These are phyloP conservation scores for Cervus canadensis DNA, from an alignment of 2,113 vertebrate genomes.

Conservation along the genomic window DNA sequence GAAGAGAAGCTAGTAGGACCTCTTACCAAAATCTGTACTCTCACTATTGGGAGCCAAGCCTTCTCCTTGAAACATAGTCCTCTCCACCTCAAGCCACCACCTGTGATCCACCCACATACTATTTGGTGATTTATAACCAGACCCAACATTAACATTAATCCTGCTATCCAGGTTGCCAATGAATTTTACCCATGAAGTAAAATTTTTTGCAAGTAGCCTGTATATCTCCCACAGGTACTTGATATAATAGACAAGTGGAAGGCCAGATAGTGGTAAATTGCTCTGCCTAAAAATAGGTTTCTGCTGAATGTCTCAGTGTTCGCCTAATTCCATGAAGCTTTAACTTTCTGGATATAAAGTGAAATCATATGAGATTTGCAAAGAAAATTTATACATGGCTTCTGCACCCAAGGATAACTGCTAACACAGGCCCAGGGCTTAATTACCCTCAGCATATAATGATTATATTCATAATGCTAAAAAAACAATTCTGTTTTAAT, in stretches of 20 bases:
- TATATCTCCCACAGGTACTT: not conserved
- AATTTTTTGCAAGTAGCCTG: not conserved
- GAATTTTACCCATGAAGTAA: not conserved
- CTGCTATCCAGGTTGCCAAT: not conserved
- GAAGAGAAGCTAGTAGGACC: not conserved
- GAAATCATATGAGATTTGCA: not conserved
- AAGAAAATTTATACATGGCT: slow-evolving; percentile 4
- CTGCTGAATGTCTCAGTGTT: not conserved
- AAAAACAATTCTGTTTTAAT: not conserved
- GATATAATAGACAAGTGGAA: not conserved
- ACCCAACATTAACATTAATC: not conserved
- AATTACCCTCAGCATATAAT: not conserved
- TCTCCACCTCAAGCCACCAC: not conserved
- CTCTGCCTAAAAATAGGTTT: not conserved
- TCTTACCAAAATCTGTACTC: not conserved
- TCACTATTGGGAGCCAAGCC: not conserved
- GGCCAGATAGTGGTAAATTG: not conserved
- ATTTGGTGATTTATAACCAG: not conserved
- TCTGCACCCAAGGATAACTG: not conserved
- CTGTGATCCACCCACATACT: not conserved
- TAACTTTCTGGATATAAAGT: not conserved
- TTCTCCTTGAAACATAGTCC: not conserved
- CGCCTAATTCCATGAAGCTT: not conserved
- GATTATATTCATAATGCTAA: not conserved
- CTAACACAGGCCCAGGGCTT: not conserved